Percentiles rank a stretch among this genome's conserved stretches.
phyloP scores from a whole-genome alignment of 2,797 vertebrate genomes.

The Fringilla coelebs region DNA sequence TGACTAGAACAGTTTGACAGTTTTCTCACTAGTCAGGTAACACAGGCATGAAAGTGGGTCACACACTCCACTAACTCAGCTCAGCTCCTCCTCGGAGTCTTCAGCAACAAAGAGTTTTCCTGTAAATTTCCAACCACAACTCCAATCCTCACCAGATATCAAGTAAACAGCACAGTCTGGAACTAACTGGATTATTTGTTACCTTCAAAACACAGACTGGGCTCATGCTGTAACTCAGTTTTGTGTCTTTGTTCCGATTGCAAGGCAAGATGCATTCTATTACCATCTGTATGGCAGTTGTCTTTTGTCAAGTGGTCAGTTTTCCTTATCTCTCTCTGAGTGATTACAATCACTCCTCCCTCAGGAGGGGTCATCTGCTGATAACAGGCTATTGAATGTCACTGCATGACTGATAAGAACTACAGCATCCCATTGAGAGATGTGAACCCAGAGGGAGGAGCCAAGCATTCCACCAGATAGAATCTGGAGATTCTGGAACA shows the following conservation, averaged over 20 bases:
- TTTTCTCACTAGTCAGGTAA: neutral
- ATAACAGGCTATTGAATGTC: too few relatives aligned
- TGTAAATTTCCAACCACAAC: neutral
- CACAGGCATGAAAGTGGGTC: neutral
- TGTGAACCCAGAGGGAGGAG: too few relatives aligned
- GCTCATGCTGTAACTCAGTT: neutral
- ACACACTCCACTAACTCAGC: neutral
- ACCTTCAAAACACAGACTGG: neutral
- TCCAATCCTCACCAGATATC: neutral
- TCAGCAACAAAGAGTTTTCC: neutral
- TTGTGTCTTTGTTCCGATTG: neutral
- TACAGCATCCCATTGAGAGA: too few relatives aligned
- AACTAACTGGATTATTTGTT: neutral
- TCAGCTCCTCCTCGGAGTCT: neutral
- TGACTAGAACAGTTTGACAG: neutral
- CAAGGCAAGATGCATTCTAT: too few relatives aligned
- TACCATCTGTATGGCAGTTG: too few relatives aligned
- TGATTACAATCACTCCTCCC: too few relatives aligned
- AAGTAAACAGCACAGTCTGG: rapidly evolving
- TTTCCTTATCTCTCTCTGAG: too few relatives aligned
- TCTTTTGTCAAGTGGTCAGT: too few relatives aligned
- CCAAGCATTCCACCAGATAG: too few relatives aligned
- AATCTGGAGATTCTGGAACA: too few relatives aligned
- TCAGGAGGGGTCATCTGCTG: too few relatives aligned
- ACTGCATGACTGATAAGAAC: too few relatives aligned